A percentile compares a stretch with the other conserved stretches of the same genome.
phyloP scores from a whole-genome alignment of 1,140 invertebrate genomes.

The Bombus waltoni region DNA sequence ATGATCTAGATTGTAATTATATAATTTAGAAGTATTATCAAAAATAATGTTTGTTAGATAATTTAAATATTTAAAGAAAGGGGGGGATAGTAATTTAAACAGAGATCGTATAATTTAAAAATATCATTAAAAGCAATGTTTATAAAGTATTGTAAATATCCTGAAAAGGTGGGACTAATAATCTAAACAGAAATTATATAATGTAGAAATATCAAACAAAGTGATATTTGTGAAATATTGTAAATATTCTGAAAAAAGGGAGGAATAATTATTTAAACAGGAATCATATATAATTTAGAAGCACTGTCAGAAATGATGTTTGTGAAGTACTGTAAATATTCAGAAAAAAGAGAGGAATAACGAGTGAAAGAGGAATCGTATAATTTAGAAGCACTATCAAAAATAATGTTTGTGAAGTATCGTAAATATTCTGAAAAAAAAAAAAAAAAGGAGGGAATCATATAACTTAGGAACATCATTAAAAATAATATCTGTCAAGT shows the following conservation, averaged over 20 bases:
- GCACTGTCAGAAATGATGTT: background rate
- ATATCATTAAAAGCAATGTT: background rate
- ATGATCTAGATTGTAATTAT: constrained; percentile 26
- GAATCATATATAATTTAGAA: constrained; percentile 8
- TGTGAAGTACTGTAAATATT: background rate
- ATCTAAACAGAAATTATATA: background rate
- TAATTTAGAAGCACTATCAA: background rate
- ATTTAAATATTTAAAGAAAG: background rate
- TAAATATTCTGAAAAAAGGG: background rate
- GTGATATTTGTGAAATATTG: background rate
- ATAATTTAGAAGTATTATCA: background rate
- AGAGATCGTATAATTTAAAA: background rate
- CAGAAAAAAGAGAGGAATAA: background rate
- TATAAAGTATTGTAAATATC: background rate
- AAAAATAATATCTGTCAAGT: background rate
- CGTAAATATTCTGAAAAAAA: background rate
- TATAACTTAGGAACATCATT: background rate
- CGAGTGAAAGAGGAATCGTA: background rate
- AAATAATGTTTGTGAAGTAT: background rate
- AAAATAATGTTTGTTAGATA: background rate
- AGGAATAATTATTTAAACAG: background rate
- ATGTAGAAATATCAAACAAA: background rate
- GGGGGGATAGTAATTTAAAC: background rate
- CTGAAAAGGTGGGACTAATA: background rate
- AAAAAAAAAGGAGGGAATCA: background rate